phyloP scores from a whole-genome alignment of 2,797 vertebrate genomes.

The Aphelocoma californica region DNA sequence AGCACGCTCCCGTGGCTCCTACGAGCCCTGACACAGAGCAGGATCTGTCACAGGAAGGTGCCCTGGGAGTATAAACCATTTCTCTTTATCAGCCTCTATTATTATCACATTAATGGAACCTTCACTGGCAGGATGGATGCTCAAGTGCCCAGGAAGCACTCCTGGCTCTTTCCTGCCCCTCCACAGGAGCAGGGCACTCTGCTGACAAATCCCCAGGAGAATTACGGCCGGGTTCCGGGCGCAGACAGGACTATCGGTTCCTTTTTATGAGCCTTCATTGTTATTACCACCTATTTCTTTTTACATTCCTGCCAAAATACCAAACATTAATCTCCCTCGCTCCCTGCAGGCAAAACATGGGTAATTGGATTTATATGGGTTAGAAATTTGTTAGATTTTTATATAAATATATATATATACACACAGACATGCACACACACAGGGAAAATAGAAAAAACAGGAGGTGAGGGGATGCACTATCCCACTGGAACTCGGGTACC shows the following conservation, averaged over 20 bases:
- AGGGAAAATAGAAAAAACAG: conserved; percentile 31
- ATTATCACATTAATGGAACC: background rate
- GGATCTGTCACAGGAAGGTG: background rate
- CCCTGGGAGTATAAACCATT: background rate
- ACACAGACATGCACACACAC: background rate
- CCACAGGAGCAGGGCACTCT: rapidly evolving
- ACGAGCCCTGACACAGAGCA: rapidly evolving
- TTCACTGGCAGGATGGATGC: background rate
- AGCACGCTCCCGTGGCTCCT: rapidly evolving
- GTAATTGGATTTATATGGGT: conserved; percentile 85
- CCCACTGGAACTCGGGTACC: background rate
- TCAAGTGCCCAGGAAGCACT: background rate
- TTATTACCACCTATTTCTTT: conserved; percentile 83
- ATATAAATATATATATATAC: background rate
- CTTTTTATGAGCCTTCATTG: conserved; percentile 73
- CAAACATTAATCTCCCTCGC: conserved; percentile 79
- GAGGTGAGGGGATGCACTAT: background rate
- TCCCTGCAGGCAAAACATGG: conserved; percentile 80
- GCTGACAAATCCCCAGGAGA: background rate
- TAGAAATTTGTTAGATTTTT: conserved; percentile 77
- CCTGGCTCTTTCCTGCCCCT: background rate
- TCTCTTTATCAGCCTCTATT: conserved; percentile 1
- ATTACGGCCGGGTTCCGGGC: conserved; percentile 3
- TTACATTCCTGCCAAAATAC: conserved; percentile 82
- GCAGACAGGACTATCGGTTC: conserved; percentile 1